Percentiles rank a stretch among this genome's conserved stretches.
Conservation (phyloP, 2,888 invertebrate species). For the Cactoblastis cactorum region DNA sequence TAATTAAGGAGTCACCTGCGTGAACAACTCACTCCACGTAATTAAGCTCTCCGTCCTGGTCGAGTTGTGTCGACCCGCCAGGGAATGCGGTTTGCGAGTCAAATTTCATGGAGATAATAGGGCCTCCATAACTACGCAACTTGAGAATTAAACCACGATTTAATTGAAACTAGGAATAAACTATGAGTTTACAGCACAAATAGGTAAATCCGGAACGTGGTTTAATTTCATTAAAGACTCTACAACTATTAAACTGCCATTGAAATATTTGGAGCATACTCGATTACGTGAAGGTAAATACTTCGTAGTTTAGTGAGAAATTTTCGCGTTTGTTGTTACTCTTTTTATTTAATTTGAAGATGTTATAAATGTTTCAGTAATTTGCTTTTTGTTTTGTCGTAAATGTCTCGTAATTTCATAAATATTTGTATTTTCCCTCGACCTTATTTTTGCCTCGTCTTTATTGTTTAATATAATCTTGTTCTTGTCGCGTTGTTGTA, state of each 20-base stretch:
- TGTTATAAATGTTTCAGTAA: too few relatives aligned
- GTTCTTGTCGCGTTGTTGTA: too few relatives aligned
- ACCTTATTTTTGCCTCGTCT: too few relatives aligned
- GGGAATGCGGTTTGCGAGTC: conserved; percentile 66
- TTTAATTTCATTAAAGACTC: conserved; percentile 16
- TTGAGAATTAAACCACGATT: conserved; percentile 62
- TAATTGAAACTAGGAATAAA: conserved; percentile 67
- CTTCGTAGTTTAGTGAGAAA: not conserved
- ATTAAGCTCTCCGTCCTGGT: conserved; percentile 73
- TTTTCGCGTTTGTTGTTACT: too few relatives aligned
- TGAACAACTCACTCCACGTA: conserved; percentile 73
- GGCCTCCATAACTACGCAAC: conserved; percentile 62
- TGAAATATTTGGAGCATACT: not conserved
- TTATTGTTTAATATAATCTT: too few relatives aligned
- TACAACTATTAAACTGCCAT: conserved; percentile 2
- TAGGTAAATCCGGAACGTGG: conserved; percentile 23
- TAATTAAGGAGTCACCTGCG: conserved; percentile 78
- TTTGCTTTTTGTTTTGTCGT: too few relatives aligned
- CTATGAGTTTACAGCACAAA: conserved; percentile 44
- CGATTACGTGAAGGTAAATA: not conserved
- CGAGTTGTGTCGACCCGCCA: conserved; percentile 67
- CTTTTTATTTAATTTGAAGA: too few relatives aligned
- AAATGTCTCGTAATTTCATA: too few relatives aligned
- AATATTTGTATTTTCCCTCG: too few relatives aligned
- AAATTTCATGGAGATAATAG: conserved; percentile 74